These are phyloP conservation scores for Timema cristinae DNA, from an alignment of 2,888 invertebrate species.

Conservation along the genomic window DNA sequence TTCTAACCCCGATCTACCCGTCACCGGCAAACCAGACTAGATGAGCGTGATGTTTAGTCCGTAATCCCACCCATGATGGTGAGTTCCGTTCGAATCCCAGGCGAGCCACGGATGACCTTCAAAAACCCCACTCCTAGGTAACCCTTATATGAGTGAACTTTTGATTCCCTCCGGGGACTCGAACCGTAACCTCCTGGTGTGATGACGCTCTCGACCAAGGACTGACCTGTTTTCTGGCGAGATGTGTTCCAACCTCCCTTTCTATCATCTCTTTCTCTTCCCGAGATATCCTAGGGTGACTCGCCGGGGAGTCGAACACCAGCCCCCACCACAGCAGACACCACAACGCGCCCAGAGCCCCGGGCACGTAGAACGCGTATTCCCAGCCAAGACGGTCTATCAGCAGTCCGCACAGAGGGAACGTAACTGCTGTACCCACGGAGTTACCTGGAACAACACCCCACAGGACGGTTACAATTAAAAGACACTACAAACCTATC, in stretches of 20 bases:
- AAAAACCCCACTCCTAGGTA: too few relatives aligned
- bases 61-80: too few relatives aligned
- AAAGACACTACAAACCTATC: too few relatives aligned
- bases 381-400: conserved; percentile 45
- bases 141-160: too few relatives aligned
- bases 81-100: too few relatives aligned
- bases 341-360: conserved; percentile 41
- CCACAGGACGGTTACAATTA: neutral
- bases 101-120: too few relatives aligned
- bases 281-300: conserved; percentile 39
- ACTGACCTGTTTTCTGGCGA: conserved; percentile 17
- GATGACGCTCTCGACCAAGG: too few relatives aligned
- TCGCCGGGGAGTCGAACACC: conserved; percentile 38
- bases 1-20: too few relatives aligned
- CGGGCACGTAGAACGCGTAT: conserved; percentile 44
- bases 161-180: too few relatives aligned
- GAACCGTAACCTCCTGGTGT: too few relatives aligned
- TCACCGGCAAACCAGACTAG: too few relatives aligned
- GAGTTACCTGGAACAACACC: conserved; percentile 43
- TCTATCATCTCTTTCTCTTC: conserved; percentile 34
- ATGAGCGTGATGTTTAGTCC: too few relatives aligned
- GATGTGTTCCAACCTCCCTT: neutral
- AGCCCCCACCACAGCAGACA: conserved; percentile 37
- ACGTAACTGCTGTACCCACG: conserved; percentile 48
- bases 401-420: conserved; percentile 44